A percentile compares a stretch with the other conserved stretches of the same genome.
These are phyloP conservation scores for Diaphora mendica DNA, from an alignment of 2,888 invertebrate genomes.

Conservation along the genomic window DNA sequence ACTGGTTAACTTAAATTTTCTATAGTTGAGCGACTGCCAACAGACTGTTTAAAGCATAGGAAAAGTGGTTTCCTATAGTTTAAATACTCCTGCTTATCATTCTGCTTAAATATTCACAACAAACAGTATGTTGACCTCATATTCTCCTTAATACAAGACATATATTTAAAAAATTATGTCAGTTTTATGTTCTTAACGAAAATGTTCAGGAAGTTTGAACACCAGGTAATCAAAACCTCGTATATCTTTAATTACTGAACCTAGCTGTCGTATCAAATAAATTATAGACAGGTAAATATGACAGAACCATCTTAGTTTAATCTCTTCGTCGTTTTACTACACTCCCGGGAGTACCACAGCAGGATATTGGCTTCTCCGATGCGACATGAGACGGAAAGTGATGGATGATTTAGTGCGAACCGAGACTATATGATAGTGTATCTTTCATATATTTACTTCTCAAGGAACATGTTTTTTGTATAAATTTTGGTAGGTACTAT, in stretches of 20 bases:
- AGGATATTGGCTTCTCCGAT: constrained; percentile 24
- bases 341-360: constrained; percentile 12
- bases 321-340: constrained; percentile 17
- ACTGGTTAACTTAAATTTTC: no score
- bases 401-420: constrained; percentile 23
- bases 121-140: not conserved
- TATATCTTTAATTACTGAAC: constrained; percentile 1
- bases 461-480: not conserved
- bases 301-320: constrained; percentile 19
- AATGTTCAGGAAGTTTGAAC: not conserved
- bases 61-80: no score
- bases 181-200: not conserved
- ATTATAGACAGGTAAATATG: constrained; percentile 12
- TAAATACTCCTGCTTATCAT: no score
- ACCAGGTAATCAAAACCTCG: constrained; percentile 2
- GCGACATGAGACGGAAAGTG: constrained; percentile 24
- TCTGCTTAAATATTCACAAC: no score
- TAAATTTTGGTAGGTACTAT: not conserved
- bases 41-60: no score
- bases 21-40: no score
- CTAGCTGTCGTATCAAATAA: not conserved
- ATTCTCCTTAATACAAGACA: not conserved
- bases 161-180: not conserved
- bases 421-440: constrained; percentile 8
- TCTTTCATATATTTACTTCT: constrained; percentile 1